Evolutionary conservation across 2,113 vertebrate species (phyloP).

Genomic region (Nothoprocta pentlandii): DNA sequence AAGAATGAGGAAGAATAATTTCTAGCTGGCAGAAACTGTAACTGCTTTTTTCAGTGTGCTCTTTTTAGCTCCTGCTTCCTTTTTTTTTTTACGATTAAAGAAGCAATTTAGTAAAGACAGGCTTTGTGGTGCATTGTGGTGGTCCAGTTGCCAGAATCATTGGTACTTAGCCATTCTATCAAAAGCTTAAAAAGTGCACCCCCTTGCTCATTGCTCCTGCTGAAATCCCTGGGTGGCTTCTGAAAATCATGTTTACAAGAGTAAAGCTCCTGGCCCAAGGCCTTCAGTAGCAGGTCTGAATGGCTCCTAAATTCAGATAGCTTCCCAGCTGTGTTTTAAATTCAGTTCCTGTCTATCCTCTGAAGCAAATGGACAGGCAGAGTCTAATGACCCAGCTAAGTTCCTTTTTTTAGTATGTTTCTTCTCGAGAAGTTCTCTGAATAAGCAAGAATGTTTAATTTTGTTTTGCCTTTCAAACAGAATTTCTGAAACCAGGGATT

Average conservation of each 20-base stretch:
- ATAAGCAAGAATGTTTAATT: neutral
- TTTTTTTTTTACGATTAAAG: neutral
- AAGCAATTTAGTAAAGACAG: neutral
- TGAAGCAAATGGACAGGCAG: conserved; percentile 11
- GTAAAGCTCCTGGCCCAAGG: neutral
- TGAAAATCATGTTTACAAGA: neutral
- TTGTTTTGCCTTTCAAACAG: neutral
- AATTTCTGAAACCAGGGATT: neutral
- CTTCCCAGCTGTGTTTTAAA: conserved; percentile 13
- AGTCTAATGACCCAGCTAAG: neutral
- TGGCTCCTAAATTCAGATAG: conserved; percentile 6
- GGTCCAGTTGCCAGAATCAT: neutral
- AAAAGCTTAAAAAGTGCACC: neutral
- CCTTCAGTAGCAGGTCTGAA: conserved; percentile 2
- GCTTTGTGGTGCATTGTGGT: neutral
- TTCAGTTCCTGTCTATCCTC: neutral
- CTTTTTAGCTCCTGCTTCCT: neutral
- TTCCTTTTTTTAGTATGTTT: neutral
- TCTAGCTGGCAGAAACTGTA: neutral
- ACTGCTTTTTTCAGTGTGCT: neutral
- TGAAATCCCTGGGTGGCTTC: neutral
- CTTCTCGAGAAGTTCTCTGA: neutral
- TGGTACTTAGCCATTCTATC: neutral
- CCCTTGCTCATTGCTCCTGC: neutral
- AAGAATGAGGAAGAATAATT: neutral